Base-by-base conservation (phyloP, 2,888 invertebrate species). In the Rotaria socialis region DNA sequence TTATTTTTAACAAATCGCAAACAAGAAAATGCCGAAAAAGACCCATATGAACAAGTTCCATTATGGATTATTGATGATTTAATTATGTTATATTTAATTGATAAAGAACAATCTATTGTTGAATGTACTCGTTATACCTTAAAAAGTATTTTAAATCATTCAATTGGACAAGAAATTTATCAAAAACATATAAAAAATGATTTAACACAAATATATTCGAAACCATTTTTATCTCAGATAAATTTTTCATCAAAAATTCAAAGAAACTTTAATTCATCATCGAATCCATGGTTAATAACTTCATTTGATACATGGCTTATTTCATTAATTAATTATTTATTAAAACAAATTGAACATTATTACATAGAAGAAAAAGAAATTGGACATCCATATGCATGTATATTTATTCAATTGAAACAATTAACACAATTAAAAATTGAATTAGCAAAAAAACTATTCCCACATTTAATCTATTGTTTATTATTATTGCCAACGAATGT, bases 401-500 rank as follows among this genome's bases (percentile, higher is more conserved):
- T 75, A 24, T 75, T 75, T 41, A 41, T 41, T 24, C 75, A 75
- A 75, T 43, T 75, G 16, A 43, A 43, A 22, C 41, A 75, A 41
- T 75, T 75, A 43, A 8, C 19, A n/a, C 75, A 43, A 43, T 75
- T 75, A 43, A 75, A 75, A 75, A 75, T 75, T 22, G 43, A 75
- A 14, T 75, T 75, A 22, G 43, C 43, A 8, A 75, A 75, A 19
- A 75, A 75, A 75, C 2, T 75, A 41, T 75, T 75, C 43, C 75
- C 75, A 22, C 24, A 75, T 75, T 43, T 75, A 43, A 43, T 75
- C 43, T 75, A 75, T 75, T 75, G 43, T 75, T 24, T 75, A 43
- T 43, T 75, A 24, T 22, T 75, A 41, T 22, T 41, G 22, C 75
- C 75, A 75, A 41, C 5, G 19, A 75, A 43, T 41, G 2, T 8